Conservation (phyloP, 1,140 invertebrate species). For the Musca vetustissima region DNA sequence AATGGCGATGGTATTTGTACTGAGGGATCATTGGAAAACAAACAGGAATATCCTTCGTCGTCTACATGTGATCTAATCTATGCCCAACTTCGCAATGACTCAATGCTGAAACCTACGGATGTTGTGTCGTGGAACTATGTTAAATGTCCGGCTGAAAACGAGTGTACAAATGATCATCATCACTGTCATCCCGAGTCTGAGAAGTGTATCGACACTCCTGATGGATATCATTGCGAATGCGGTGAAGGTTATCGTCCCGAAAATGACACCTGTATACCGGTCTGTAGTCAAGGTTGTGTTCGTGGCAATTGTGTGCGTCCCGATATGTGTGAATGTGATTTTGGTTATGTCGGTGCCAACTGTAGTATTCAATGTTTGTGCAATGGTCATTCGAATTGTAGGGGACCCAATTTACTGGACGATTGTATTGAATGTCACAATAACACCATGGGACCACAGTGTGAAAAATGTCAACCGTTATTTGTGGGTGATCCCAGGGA, state of each 20-base stretch:
- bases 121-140: constrained; percentile 79
- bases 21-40: constrained; percentile 75
- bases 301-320: constrained; percentile 84
- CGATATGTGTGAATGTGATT: constrained; percentile 85
- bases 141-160: constrained; percentile 88
- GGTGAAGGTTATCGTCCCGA: constrained; percentile 75
- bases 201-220: constrained; percentile 73
- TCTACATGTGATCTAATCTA: constrained; percentile 69
- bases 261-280: constrained; percentile 70
- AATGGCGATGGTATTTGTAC: constrained; percentile 71
- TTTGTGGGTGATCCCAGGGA: constrained; percentile 90
- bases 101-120: constrained; percentile 50
- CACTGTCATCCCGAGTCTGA: constrained; percentile 84
- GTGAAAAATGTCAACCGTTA: constrained; percentile 83
- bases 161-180: constrained; percentile 90
- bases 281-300: constrained; percentile 87
- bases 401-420: constrained; percentile 79
- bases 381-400: constrained; percentile 91
- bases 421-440: constrained; percentile 85
- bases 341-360: constrained; percentile 92
- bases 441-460: constrained; percentile 86
- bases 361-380: constrained; percentile 93
- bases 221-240: constrained; percentile 85
- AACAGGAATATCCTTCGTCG: constrained; percentile 66
- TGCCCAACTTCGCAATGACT: constrained; percentile 56